phyloP scores from a whole-genome alignment of 2,888 invertebrate genomes.

The Dugesia japonica region DNA sequence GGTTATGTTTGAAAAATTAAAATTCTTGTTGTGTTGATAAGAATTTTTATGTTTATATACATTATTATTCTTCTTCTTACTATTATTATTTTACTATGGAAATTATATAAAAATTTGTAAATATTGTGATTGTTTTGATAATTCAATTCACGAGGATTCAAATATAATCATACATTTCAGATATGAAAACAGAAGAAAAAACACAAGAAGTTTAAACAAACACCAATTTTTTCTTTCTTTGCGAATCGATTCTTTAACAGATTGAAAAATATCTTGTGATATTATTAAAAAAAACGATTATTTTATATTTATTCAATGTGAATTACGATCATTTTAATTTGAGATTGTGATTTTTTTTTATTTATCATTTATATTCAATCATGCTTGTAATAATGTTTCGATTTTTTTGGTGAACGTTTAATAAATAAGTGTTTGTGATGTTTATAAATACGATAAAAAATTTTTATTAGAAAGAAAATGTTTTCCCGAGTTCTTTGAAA shows the following conservation, averaged over 20 bases:
- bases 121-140: background rate
- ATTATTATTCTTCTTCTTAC: no score
- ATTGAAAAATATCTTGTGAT: background rate
- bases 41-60: no score
- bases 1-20: background rate
- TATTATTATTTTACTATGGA: no score
- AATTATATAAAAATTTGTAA: background rate
- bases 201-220: background rate
- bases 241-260: background rate
- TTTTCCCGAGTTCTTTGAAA: background rate
- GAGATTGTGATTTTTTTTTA: constrained; percentile 12
- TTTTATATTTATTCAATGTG: constrained; percentile 15
- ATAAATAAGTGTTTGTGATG: background rate
- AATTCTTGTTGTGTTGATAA: background rate
- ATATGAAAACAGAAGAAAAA: background rate
- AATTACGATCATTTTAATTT: background rate
- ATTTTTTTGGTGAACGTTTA: background rate
- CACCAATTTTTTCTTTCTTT: background rate
- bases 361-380: constrained; percentile 15
- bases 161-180: background rate
- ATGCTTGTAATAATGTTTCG: background rate
- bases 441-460: no score
- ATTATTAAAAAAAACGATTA: background rate
- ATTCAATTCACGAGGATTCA: background rate
- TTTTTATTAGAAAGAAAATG: background rate